Evolutionary conservation across 2,888 invertebrate genomes (phyloP).

Genomic region (Mythimna lalbum): DNA sequence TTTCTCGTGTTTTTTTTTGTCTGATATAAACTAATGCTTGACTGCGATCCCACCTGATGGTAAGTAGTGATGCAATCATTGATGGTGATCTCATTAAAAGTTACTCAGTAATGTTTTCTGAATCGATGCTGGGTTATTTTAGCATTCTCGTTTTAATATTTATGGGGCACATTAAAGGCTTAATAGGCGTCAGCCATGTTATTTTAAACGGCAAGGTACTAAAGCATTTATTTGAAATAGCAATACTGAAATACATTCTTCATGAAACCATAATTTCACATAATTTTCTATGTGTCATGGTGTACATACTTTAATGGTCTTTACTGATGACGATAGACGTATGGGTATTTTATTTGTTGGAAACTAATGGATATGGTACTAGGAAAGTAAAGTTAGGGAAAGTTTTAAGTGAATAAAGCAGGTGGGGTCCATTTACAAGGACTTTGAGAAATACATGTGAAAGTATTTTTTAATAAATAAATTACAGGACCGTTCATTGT

Average conservation of each 20-base stretch:
- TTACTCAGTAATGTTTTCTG: not conserved
- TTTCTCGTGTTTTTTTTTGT: no score
- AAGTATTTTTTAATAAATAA: no score
- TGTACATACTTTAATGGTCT: not conserved
- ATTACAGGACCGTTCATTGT: no score
- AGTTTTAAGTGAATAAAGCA: slow-evolving; percentile 20
- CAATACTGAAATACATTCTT: slow-evolving; percentile 8
- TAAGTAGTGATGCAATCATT: no score
- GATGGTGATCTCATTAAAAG: not conserved
- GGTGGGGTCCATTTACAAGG: slow-evolving; percentile 4
- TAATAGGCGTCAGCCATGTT: not conserved
- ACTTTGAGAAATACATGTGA: no score
- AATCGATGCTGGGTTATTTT: not conserved
- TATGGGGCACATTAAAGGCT: slow-evolving; percentile 1
- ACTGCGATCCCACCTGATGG: no score
- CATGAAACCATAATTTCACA: slow-evolving; percentile 15
- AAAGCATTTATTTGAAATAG: slow-evolving; percentile 3
- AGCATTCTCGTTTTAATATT: not conserved
- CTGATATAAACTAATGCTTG: no score
- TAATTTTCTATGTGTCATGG: slow-evolving; percentile 23
- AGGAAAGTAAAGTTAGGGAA: not conserved
- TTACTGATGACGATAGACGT: not conserved
- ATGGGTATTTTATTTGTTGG: not conserved
- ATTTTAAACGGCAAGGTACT: slow-evolving; percentile 1
- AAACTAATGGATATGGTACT: not conserved